Evolutionary conservation across 2,113 vertebrate genomes (phyloP), one percentile per base, ranked within the genome.

Genomic region (Rousettus leschenaultii): DNA sequence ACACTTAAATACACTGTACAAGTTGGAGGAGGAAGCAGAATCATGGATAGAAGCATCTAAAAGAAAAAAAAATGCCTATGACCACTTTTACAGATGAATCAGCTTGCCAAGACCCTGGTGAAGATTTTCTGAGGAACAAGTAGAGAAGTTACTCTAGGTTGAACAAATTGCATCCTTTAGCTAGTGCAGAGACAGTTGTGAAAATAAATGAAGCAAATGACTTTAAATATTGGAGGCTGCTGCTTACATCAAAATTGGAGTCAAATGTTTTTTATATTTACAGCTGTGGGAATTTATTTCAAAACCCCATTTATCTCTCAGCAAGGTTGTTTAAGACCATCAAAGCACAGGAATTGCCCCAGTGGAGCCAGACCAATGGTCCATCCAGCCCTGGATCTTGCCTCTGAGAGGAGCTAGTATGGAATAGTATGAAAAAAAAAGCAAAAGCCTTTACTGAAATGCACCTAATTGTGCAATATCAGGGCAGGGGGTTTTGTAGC

Each of bases 401-500:
- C 93, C 98, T 98, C 95, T 96, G 97, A 93, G 96, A 98, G 95
- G 91, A 96, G 91, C 96, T 93, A 83, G 87, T 1, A 0, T 80
- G 79, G 82, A 91, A 97, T 55, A 84, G 59, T 59, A 91, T 82
- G 51, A 84, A 73, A 70, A 92, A 92, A 95, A 86, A 86, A 26
- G 63, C 89, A 89, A 51, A 94, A 92, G 95, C 92, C 74, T 95
- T 97, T 86, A 86, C 94, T 95, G 51, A 96, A 96, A 98, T n/a
- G 43, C 70, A 96, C 96, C 95, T 98, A 98, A 98, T 96, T 98
- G 97, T 98, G 91, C 88, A 95, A 95, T 97, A 97, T 84, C 84
- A 92, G 95, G 95, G 97, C 88, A 96, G 97, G 87, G 88, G 88
- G 95, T 98, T 71, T 96, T 82, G 63, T 70, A 86, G 97, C 97